Evolutionary conservation across 2,888 invertebrate species (phyloP), one percentile per base, ranked within the genome.

Genomic region (Aphodius sticticus): DNA sequence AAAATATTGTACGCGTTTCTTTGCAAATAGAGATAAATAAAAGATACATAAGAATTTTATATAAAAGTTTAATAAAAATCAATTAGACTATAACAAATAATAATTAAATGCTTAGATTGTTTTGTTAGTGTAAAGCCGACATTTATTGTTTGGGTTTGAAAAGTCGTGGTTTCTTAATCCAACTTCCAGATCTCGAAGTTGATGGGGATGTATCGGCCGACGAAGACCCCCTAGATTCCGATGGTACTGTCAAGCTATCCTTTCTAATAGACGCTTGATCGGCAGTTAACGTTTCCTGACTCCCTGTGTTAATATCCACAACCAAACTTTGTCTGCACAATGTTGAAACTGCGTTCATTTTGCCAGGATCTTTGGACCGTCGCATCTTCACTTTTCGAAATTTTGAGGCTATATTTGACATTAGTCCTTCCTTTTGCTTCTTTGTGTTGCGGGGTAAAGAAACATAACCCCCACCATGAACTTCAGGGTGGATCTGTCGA

Each of bases 321-420:
- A 95, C 89, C 4, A 96, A 88, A 85, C 95, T 95, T 87, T 96
- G 96, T 0, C 95, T 90, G 83, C 95, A 96, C 5, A 96, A 90
- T 2, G 92, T 91, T 0, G 95, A 93, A 0, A 96, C 91, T 0
- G 94, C 93, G 78, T 93, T 93, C 85, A 91, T 90, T 85, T 89
- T 90, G 37, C 85, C 85, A 38, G 84, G 82, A 3, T 90, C 87
- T 77, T 88, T 89, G 38, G 84, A 86, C 77, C 87, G 89, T 81
- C 92, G 87, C 87, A 92, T 89, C 85, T 91, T 91, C 0, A 92
- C 91, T 81, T 92, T 91, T 2, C 92, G 90, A 81, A 93, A 91
- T 86, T 92, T 93, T 0, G 91, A 91, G 0, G 93, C 92, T 4
- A 93, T 89, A 14, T 89, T 91, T 16, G 91, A 92, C 78, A 92